Evolutionary conservation across 2,888 invertebrate genomes (phyloP), one percentile per base, ranked within the genome.

Genomic region (Hirtodrosophila histrioides): DNA sequence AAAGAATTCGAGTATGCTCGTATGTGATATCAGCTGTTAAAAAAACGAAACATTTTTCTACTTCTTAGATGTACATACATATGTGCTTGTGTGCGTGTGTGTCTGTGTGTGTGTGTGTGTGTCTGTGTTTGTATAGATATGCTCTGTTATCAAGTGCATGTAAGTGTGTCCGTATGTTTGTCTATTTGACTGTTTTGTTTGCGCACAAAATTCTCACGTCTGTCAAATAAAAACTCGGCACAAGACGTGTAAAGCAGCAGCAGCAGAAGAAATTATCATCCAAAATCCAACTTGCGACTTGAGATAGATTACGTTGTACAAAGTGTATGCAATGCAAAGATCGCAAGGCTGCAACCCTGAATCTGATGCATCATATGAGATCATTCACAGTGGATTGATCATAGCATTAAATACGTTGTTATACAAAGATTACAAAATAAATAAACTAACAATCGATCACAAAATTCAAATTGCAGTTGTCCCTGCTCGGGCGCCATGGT

Each of bases 151-250:
- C 80, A 73, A 50, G 62, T 56, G 61, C 56, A 48, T 73, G 45
- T 46, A 51, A 46, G 53, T 71, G 56, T 65, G n/a, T 66, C 8
- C 17, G 17, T 17, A 17, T 17, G 17, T 17, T 17, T 61, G 44
- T 48, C 40, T 69, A 35, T 75, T 66, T 74, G 50, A 31, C 39
- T 31, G 51, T 64, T 70, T 69, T 87, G 86, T 87, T 83, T 83
- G 74, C 74, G 24, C 69, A 81, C 76, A 76, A 70, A 83, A 78
- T 78, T 83, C 87, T 87, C 87, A 83, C 85, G 79, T 83, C 85
- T 71, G 76, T 83, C 76, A 78, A 78, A 75, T 39, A 48, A 56
- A 56, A 57, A 67, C 48, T 39, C 40, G 44, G 24, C 55, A 24
- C 46, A 58, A 61, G 49, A 35, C 49, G 41, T 44, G 23, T 44